A percentile compares a stretch with the other conserved stretches of the same genome.
These are phyloP conservation scores for Philaethria dido DNA, from an alignment of 2,888 invertebrate species.

Conservation along the genomic window DNA sequence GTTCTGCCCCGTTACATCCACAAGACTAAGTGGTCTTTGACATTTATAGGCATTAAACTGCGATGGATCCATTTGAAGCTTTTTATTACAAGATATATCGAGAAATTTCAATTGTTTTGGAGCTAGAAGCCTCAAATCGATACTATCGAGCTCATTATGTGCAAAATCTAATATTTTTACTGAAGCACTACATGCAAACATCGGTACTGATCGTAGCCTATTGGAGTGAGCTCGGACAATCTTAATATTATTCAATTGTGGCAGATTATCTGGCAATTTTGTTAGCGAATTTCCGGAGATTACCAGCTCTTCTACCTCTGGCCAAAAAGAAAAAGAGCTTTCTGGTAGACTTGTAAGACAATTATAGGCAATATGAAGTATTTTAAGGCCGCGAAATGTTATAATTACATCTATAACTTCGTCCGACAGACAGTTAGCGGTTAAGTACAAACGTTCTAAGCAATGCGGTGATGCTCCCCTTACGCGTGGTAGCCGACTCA, in stretches of 20 bases:
- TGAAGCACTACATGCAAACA: slow-evolving; percentile 88
- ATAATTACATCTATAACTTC: slow-evolving; percentile 86
- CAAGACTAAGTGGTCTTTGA: slow-evolving; percentile 91
- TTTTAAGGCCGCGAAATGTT: slow-evolving; percentile 86
- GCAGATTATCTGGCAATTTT: slow-evolving; percentile 89
- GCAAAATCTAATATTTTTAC: slow-evolving; percentile 92
- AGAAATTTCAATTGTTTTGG: slow-evolving; percentile 93
- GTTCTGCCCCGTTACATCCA: slow-evolving; percentile 93
- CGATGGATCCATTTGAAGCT: slow-evolving; percentile 91
- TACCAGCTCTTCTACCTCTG: slow-evolving; percentile 91
- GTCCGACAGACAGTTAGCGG: slow-evolving; percentile 90
- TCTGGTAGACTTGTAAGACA: slow-evolving; percentile 89
- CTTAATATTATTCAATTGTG: slow-evolving; percentile 87
- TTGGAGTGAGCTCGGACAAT: slow-evolving; percentile 93
- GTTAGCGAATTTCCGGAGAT: slow-evolving; percentile 92
- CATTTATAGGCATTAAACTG: slow-evolving; percentile 92
- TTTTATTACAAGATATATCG: slow-evolving; percentile 92
- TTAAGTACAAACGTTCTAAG: slow-evolving; percentile 88
- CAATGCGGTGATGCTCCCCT: slow-evolving; percentile 84
- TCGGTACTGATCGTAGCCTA: slow-evolving; percentile 88
- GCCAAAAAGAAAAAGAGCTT: slow-evolving; percentile 89
- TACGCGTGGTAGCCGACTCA: slow-evolving; percentile 87
- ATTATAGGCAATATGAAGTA: slow-evolving; percentile 91
- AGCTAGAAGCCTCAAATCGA: slow-evolving; percentile 89
- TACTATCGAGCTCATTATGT: slow-evolving; percentile 92